Conservation (phyloP, 2,797 vertebrate genomes). For the Lacerta viridis region DNA sequence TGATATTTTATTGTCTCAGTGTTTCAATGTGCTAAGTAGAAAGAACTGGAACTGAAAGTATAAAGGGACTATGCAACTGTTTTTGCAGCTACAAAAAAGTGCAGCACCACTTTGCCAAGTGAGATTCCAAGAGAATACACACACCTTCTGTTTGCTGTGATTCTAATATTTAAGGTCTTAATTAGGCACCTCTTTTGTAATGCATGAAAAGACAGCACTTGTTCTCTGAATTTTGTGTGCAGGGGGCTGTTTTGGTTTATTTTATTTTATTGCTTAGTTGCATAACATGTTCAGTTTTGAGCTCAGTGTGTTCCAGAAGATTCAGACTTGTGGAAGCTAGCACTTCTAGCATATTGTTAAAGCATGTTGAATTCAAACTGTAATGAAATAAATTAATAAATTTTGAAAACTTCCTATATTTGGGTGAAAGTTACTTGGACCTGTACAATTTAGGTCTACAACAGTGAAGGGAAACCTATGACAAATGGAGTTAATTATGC, state of each 20-base stretch:
- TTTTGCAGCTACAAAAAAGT: not conserved
- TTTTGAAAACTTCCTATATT: not conserved
- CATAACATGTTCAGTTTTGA: slow-evolving; percentile 9
- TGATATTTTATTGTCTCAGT: not conserved
- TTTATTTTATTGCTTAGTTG: not conserved
- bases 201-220: slow-evolving; percentile 8
- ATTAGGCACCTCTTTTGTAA: not conserved
- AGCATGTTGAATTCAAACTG: not conserved
- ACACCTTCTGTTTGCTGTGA: slow-evolving; percentile 7
- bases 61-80: not conserved
- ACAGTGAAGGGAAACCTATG: too few relatives aligned
- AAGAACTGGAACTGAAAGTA: not conserved
- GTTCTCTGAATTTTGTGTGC: not conserved
- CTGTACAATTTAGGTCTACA: not conserved
- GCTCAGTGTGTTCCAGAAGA: slow-evolving; percentile 14
- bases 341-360: not conserved
- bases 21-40: not conserved
- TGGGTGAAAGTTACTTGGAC: not conserved
- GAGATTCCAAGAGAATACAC: not conserved
- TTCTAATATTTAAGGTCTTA: slow-evolving; percentile 19
- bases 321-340: not conserved
- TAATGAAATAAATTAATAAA: not conserved
- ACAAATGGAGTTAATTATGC: too few relatives aligned
- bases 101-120: not conserved
- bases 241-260: not conserved